Evolutionary conservation across 2,888 invertebrate genomes (phyloP).

Genomic region (Amiota mariae): DNA sequence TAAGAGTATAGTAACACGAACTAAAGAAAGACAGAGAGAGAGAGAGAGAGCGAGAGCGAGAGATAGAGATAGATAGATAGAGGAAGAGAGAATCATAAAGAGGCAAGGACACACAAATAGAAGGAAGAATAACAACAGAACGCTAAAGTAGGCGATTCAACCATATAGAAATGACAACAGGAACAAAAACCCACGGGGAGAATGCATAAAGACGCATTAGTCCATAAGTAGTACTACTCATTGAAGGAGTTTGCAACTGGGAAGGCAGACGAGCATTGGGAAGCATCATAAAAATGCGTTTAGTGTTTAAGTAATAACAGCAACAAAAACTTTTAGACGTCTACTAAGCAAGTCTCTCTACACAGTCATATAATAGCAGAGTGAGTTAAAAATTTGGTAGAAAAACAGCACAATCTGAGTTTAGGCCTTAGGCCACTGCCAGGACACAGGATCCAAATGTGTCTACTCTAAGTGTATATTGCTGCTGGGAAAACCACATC

Average conservation of each 20-base stretch:
- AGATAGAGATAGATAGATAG: background rate
- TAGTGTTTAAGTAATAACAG: slow-evolving; percentile 12
- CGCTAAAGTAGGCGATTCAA: background rate
- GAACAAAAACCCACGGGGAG: slow-evolving; percentile 5
- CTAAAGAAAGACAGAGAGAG: too few relatives aligned
- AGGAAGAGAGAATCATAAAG: background rate
- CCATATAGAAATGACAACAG: background rate
- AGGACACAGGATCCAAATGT: background rate
- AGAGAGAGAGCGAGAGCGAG: background rate
- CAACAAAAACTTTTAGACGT: background rate
- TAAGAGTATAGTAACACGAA: background rate
- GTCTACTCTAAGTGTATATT: too few relatives aligned
- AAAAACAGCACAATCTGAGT: background rate
- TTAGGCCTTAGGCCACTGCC: background rate
- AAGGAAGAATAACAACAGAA: background rate
- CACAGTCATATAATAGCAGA: too few relatives aligned
- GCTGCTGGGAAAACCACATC: too few relatives aligned
- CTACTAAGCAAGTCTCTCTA: too few relatives aligned
- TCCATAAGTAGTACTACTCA: background rate
- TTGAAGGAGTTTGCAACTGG: background rate
- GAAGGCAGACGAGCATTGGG: background rate
- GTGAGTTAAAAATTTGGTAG: background rate
- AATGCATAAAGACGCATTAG: slow-evolving; percentile 23
- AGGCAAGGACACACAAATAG: background rate
- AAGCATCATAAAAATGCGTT: slow-evolving; percentile 19